Evolutionary conservation across 2,888 invertebrate species (phyloP).

Genomic region (Spatulosminthurus flaviceps): DNA sequence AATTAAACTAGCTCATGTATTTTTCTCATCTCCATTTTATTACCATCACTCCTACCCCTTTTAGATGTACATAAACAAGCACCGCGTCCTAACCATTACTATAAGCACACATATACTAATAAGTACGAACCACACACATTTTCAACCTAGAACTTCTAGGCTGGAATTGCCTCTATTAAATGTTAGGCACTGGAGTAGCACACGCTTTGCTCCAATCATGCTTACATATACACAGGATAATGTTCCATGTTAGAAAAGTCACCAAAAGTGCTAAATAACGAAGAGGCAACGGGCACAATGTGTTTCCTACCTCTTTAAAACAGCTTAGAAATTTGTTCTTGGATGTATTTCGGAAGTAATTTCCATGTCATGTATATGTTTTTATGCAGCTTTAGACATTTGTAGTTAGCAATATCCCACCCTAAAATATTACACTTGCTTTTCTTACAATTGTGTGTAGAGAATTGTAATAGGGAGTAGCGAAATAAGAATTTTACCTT

Average conservation of each 20-base stretch:
- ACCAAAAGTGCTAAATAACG: neutral
- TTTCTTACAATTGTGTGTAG: too few relatives aligned
- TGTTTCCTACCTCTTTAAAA: neutral
- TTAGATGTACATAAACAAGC: neutral
- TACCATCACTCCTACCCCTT: neutral
- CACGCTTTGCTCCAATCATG: neutral
- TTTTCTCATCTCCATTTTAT: neutral
- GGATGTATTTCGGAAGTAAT: conserved; percentile 10
- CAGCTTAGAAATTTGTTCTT: conserved; percentile 1
- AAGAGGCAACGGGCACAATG: neutral
- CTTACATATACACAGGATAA: too few relatives aligned
- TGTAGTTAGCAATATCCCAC: too few relatives aligned
- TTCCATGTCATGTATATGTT: too few relatives aligned
- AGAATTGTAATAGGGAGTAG: too few relatives aligned
- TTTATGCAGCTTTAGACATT: too few relatives aligned
- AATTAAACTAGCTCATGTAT: conserved; percentile 8
- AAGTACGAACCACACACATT: too few relatives aligned
- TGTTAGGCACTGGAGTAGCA: neutral
- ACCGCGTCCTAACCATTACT: too few relatives aligned
- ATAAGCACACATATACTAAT: too few relatives aligned
- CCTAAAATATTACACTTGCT: too few relatives aligned
- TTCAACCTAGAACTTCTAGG: too few relatives aligned
- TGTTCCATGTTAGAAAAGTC: neutral
- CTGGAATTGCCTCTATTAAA: neutral
- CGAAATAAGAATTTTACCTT: too few relatives aligned